Percentiles rank a stretch among this genome's conserved stretches.
Conservation (phyloP, 2,113 vertebrate genomes). For the Peucedramus taeniatus region DNA sequence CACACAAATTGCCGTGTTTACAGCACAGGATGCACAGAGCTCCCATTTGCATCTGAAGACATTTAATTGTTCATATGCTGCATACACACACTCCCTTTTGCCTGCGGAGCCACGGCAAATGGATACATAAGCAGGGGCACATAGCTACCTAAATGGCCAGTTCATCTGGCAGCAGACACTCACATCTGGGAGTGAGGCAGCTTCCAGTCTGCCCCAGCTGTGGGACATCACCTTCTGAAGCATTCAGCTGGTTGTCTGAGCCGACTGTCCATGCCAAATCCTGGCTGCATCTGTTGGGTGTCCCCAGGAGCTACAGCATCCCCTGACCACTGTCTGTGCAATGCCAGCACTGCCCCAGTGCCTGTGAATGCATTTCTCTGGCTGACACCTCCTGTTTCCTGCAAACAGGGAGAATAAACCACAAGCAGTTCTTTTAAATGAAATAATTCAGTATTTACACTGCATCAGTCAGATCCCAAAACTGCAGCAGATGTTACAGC, state of each 20-base stretch:
- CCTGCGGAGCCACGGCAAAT: not conserved
- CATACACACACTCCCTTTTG: not conserved
- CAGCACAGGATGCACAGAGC: not conserved
- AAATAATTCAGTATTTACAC: not conserved
- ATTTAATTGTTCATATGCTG: not conserved
- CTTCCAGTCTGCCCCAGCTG: not conserved
- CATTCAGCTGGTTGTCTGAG: not conserved
- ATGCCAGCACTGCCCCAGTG: not conserved
- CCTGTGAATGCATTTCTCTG: not conserved
- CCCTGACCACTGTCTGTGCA: not conserved
- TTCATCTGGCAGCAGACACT: not conserved
- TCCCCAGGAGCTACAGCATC: not conserved
- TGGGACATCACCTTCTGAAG: not conserved
- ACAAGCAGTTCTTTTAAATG: not conserved
- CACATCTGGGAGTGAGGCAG: not conserved
- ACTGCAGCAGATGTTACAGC: conserved; percentile 18
- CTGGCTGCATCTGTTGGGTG: not conserved
- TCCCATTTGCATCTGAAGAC: not conserved
- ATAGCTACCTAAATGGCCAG: not conserved
- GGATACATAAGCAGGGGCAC: not conserved
- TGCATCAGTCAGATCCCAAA: not conserved
- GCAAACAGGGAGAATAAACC: not conserved
- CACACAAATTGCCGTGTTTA: conserved; percentile 19
- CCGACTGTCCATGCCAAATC: rapidly evolving
- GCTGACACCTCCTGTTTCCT: not conserved